phyloP scores from a whole-genome alignment of 2,888 invertebrate species.

The Pemphredon lugubris region DNA sequence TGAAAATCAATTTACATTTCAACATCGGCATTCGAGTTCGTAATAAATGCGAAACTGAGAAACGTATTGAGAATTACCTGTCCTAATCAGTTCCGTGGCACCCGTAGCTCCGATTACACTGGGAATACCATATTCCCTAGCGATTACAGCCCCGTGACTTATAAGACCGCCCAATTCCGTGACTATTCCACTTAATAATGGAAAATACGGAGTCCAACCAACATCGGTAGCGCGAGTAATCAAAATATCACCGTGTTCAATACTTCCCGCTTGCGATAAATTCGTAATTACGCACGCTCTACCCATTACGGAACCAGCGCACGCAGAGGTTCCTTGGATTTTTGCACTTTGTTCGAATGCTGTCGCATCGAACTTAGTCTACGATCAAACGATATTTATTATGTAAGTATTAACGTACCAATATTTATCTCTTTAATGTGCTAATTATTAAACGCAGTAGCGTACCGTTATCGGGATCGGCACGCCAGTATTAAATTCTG shows the following conservation, averaged over 20 bases:
- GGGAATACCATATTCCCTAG: conserved; percentile 91
- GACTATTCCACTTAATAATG: conserved; percentile 88
- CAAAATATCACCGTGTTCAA: conserved; percentile 85
- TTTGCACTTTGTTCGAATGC: conserved; percentile 7
- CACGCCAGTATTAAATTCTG: conserved; percentile 83
- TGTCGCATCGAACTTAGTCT: conserved; percentile 18
- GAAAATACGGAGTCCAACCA: conserved; percentile 93
- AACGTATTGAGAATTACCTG: conserved; percentile 81
- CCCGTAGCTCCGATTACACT: conserved; percentile 89
- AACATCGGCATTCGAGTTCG: background rate
- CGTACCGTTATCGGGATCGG: conserved; percentile 75
- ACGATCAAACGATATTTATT: background rate
- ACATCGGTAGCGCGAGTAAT: conserved; percentile 91
- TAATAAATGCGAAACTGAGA: background rate
- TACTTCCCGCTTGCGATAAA: conserved; percentile 84
- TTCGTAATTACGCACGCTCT: conserved; percentile 88
- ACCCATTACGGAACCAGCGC: conserved; percentile 86
- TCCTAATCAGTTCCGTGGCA: conserved; percentile 86
- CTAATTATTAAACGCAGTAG: too few species aligned
- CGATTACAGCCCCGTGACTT: conserved; percentile 92
- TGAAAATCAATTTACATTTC: conserved; percentile 37
- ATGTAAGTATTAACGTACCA: too few species aligned
- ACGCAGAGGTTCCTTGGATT: conserved; percentile 87
- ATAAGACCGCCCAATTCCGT: conserved; percentile 92
- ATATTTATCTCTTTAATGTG: too few species aligned